Percentiles rank a stretch among this genome's conserved stretches.
phyloP scores from a whole-genome alignment of 2,113 vertebrate species.

The Psephotus haematonotus region DNA sequence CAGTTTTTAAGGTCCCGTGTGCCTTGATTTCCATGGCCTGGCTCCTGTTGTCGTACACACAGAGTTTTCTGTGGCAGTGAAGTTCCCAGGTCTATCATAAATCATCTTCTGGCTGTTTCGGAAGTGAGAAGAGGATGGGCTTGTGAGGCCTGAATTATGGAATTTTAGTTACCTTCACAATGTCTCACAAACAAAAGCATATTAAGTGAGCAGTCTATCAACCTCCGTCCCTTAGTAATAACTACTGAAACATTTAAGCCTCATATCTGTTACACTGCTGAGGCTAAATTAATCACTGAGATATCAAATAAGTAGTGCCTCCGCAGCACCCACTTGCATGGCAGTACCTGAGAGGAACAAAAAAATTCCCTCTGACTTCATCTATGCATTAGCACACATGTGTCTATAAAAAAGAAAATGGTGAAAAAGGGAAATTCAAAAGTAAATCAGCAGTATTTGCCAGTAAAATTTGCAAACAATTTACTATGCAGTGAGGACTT shows the following conservation, averaged over 20 bases:
- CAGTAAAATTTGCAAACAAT: background rate
- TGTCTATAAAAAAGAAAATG: background rate
- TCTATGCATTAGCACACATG: background rate
- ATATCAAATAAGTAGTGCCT: background rate
- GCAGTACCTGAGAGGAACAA: background rate
- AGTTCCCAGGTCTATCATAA: background rate
- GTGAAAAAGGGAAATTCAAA: background rate
- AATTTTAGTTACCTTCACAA: background rate
- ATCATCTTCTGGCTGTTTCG: background rate
- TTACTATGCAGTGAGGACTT: background rate
- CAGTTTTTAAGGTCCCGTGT: background rate
- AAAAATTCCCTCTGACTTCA: background rate
- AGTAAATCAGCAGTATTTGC: background rate
- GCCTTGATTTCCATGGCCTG: background rate
- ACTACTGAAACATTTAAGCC: background rate
- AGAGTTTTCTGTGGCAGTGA: background rate
- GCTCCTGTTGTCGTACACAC: background rate
- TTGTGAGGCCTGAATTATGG: background rate
- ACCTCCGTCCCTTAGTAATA: background rate
- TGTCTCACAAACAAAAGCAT: background rate
- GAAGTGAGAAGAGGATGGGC: background rate
- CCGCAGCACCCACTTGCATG: background rate
- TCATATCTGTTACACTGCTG: background rate
- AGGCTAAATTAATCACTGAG: background rate
- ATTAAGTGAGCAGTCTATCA: background rate